Conservation (phyloP, 2,888 invertebrate genomes). For the Melolontha melolontha region DNA sequence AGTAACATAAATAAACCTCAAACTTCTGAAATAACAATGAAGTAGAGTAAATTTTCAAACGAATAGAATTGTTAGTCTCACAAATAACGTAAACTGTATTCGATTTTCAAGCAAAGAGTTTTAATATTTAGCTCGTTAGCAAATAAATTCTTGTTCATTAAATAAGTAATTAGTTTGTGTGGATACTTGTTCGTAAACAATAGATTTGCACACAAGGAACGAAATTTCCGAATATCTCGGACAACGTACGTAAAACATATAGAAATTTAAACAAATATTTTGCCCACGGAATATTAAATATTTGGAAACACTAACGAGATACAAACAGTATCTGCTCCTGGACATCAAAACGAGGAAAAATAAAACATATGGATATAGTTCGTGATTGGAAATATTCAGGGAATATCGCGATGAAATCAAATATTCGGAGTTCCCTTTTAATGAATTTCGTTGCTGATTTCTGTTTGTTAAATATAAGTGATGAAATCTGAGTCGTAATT, state of each 20-base stretch:
- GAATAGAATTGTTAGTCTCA: too few species aligned
- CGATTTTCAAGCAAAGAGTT: too few species aligned
- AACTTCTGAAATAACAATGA: too few species aligned
- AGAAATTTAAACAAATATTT: not conserved
- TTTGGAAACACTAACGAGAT: constrained; percentile 8
- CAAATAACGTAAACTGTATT: too few species aligned
- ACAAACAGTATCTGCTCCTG: not conserved
- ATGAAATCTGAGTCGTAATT: not conserved
- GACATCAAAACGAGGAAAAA: not conserved
- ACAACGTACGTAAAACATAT: not conserved
- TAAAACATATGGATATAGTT: not conserved
- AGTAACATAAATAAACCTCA: too few species aligned
- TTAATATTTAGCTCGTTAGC: too few species aligned
- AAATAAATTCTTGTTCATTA: too few species aligned
- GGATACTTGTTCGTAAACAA: too few species aligned
- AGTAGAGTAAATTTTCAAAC: too few species aligned
- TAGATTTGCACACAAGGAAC: too few species aligned
- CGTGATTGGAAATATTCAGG: not conserved
- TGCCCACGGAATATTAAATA: not conserved
- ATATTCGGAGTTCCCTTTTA: constrained; percentile 3
- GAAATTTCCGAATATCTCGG: too few species aligned
- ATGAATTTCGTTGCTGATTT: not conserved
- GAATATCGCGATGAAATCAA: not conserved
- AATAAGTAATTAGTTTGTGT: too few species aligned
- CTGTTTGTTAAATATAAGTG: not conserved